Conservation (phyloP, 2,797 vertebrate species). For the Melanogrammus aeglefinus region DNA sequence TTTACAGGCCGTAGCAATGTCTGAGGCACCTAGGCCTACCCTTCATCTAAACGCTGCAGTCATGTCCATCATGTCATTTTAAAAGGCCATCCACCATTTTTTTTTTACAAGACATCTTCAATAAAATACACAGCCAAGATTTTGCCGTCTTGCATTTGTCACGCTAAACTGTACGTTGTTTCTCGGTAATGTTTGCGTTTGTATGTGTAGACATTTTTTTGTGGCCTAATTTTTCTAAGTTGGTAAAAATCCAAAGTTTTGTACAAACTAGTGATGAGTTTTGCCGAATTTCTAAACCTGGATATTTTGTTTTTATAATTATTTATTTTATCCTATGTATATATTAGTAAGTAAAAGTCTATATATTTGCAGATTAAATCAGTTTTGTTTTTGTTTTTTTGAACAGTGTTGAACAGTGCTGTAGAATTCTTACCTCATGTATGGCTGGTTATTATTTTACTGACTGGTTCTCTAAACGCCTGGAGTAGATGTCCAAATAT, state of each 20-base stretch:
- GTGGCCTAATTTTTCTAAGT: constrained; percentile 42
- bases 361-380: constrained; percentile 85
- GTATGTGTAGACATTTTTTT: constrained; percentile 61
- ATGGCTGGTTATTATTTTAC: constrained; percentile 72
- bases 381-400: constrained; percentile 59
- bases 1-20: constrained; percentile 49
- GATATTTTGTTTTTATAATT: constrained; percentile 81
- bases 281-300: constrained; percentile 77
- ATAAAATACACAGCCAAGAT: constrained; percentile 50
- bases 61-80: constrained; percentile 4
- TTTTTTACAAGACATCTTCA: constrained; percentile 42
- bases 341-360: constrained; percentile 89
- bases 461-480: constrained; percentile 78
- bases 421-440: constrained; percentile 82
- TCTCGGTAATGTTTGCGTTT: constrained; percentile 43
- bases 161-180: constrained; percentile 42
- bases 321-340: constrained; percentile 94
- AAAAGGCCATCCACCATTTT: constrained; percentile 35
- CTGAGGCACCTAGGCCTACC: constrained; percentile 49
- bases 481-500: constrained; percentile 82
- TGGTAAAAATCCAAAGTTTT: constrained; percentile 87
- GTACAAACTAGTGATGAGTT: constrained; percentile 81
- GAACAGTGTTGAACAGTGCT: constrained; percentile 79
- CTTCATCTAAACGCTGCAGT: constrained; percentile 4
- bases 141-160: constrained; percentile 40